These are phyloP conservation scores for Acronicta leporina DNA, from an alignment of 2,888 invertebrate species.

Conservation along the genomic window DNA sequence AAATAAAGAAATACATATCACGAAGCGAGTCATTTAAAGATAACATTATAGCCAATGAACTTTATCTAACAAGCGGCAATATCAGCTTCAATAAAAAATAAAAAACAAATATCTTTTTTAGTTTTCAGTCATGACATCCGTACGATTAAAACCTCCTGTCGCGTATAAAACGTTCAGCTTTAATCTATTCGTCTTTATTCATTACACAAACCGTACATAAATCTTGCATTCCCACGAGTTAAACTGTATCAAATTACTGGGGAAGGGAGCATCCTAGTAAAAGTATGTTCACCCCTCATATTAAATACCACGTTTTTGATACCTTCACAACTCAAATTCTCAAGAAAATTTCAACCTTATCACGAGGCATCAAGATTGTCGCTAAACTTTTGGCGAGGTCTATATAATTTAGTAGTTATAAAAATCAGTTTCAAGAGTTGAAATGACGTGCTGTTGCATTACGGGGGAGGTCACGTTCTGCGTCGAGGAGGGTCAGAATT, in stretches of 20 bases:
- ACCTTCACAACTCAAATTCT: not conserved
- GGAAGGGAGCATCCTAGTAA: conserved; percentile 69
- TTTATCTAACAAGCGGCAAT: too few species aligned
- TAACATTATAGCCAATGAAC: too few species aligned
- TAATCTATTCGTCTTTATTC: conserved; percentile 65
- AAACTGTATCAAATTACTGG: conserved; percentile 82
- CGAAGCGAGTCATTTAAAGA: too few species aligned
- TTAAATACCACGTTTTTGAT: conserved; percentile 47
- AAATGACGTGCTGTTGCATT: conserved; percentile 81
- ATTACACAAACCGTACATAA: conserved; percentile 66
- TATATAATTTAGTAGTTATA: conserved; percentile 51
- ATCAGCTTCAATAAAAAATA: not conserved
- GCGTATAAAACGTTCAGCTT: conserved; percentile 55
- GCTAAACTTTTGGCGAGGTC: conserved; percentile 7
- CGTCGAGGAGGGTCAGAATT: conserved; percentile 75
- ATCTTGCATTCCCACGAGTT: conserved; percentile 79
- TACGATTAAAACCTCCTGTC: conserved; percentile 48
- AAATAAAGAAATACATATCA: too few species aligned
- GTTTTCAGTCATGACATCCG: conserved; percentile 26
- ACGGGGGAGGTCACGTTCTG: conserved; percentile 73
- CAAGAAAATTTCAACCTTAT: conserved; percentile 55
- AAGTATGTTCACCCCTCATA: conserved; percentile 72
- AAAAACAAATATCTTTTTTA: conserved; percentile 15
- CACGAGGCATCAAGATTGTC: conserved; percentile 24
- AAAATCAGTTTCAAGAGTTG: conserved; percentile 82